These are phyloP conservation scores for Himalopsyche japonica DNA, from an alignment of 2,888 invertebrate species.

Conservation along the genomic window DNA sequence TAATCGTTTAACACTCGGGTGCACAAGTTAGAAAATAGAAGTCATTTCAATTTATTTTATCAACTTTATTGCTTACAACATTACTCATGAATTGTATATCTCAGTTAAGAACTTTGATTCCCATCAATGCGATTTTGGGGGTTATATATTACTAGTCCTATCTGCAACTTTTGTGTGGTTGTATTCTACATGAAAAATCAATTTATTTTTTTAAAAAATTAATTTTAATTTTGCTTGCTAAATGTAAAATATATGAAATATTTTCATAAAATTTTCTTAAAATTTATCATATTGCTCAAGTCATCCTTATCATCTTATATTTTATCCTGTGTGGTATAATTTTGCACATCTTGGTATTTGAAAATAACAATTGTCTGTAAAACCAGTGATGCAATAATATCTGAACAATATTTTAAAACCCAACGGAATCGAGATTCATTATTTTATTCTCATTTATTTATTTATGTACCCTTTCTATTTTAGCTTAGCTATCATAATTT, in stretches of 20 bases:
- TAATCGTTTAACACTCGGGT: too few relatives aligned
- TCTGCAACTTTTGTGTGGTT: background rate
- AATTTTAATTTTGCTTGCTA: background rate
- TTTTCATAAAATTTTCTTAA: background rate
- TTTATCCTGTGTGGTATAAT: background rate
- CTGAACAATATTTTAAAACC: background rate
- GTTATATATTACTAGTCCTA: too few relatives aligned
- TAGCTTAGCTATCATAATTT: background rate
- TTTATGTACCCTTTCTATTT: background rate
- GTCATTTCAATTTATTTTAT: too few relatives aligned
- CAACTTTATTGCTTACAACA: too few relatives aligned
- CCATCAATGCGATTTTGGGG: too few relatives aligned
- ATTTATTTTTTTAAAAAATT: background rate
- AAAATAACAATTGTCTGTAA: background rate
- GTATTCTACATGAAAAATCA: background rate
- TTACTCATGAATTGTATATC: too few relatives aligned
- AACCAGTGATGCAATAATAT: too few relatives aligned
- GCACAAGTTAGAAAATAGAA: too few relatives aligned
- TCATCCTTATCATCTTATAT: background rate
- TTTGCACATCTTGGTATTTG: background rate
- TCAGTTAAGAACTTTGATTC: too few relatives aligned
- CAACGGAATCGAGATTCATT: background rate
- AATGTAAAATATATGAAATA: background rate
- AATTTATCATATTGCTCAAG: background rate
- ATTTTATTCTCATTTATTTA: background rate